Evolutionary conservation across 1,140 invertebrate genomes (phyloP).

Genomic region (Colletes latitarsis): DNA sequence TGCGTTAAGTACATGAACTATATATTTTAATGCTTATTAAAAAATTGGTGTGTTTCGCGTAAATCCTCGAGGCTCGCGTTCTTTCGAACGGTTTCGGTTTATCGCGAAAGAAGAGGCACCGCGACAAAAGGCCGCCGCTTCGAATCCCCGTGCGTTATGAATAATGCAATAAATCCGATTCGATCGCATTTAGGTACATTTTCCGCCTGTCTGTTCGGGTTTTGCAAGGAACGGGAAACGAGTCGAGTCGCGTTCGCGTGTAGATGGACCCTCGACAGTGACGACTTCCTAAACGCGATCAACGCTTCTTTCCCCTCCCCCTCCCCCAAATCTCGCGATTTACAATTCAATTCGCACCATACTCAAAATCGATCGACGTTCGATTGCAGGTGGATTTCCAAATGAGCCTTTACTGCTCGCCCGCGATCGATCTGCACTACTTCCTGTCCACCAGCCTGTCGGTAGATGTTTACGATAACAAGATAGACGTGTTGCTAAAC

Average conservation of each 20-base stretch:
- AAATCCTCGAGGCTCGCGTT: background rate
- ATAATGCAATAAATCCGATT: slow-evolving; percentile 70
- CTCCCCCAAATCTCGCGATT: slow-evolving; percentile 61
- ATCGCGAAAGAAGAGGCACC: background rate
- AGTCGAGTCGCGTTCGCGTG: background rate
- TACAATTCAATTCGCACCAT: slow-evolving; percentile 64
- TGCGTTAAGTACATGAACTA: too few relatives aligned
- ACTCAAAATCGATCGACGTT: slow-evolving; percentile 3
- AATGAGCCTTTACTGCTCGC: slow-evolving; percentile 76
- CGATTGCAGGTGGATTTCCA: slow-evolving; percentile 82
- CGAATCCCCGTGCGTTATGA: slow-evolving; percentile 52
- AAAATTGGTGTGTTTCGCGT: background rate
- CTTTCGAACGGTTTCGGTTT: background rate
- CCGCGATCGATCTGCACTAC: slow-evolving; percentile 81
- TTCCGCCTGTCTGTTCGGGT: slow-evolving; percentile 31
- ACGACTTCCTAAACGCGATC: slow-evolving; percentile 70
- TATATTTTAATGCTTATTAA: too few relatives aligned
- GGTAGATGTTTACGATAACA: slow-evolving; percentile 63
- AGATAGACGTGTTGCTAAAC: slow-evolving; percentile 74
- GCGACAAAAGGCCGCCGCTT: background rate
- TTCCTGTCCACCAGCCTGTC: slow-evolving; percentile 79
- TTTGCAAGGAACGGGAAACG: slow-evolving; percentile 4
- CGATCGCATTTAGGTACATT: slow-evolving; percentile 55
- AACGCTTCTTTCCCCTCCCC: slow-evolving; percentile 22
- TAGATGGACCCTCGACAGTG: slow-evolving; percentile 37